Base-by-base conservation (phyloP, 2,113 vertebrate genomes). In the Phocoena sinus region DNA sequence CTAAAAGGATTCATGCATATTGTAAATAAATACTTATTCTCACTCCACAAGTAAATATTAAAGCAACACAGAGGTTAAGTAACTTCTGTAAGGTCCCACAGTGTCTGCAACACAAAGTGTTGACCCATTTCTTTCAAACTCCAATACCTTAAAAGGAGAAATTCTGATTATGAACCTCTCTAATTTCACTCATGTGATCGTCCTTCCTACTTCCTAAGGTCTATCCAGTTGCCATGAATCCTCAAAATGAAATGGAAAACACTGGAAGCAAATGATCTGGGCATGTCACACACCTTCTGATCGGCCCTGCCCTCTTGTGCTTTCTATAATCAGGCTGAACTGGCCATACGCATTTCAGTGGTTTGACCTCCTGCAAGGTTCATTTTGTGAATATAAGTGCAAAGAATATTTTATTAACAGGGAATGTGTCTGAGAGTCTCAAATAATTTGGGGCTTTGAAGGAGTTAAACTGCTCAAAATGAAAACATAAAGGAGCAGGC, bases 121-220 rank as follows among this genome's bases (percentile, higher is more conserved):
- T 18, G 25, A 50, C 53, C 12, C 3, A 2, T 83, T 44, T 77
- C 65, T 76, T 84, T 82, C 44, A 79, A 74, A 86, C 73, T 77
- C 60, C 20, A 36, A 6, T 65, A 89, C 33, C 41, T 91, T 89
- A 79, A 95, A 90, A 88, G 62, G 56, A 97, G 91, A 79, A 95
- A 36, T 76, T 65, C 62, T 60, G 60, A 60, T 21, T 50, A 79
- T 14, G 36, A 71, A 56, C 2, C 17, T 63, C 26, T 70, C 67
- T 89, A 67, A 63, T 20, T 83, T 92, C 53, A 83, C 11, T 76
- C 73, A 38, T 28, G 36, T 80, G 5, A 28, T 70, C 20, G 58
- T 44, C 68, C 79, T 95, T 92, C 33, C 18, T 83, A 56, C 68
- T 23, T 83, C 20, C 18, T 21, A 47, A 68, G 17, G 93, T 60